A percentile compares a stretch with the other conserved stretches of the same genome.
These are phyloP conservation scores for Ctenopoma multispine DNA, from an alignment of 2,797 vertebrate species.

Conservation along the genomic window DNA sequence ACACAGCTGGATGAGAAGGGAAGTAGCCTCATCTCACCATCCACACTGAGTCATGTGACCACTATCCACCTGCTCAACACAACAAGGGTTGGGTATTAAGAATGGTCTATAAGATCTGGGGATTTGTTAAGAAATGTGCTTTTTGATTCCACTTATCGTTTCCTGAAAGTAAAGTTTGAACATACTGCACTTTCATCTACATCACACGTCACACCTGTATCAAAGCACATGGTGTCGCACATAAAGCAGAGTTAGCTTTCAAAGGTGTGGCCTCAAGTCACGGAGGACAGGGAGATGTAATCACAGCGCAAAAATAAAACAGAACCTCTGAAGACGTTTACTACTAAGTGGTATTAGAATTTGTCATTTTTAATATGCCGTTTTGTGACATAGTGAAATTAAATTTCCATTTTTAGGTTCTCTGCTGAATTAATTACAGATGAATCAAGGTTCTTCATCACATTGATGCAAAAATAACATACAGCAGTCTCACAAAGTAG, in stretches of 20 bases:
- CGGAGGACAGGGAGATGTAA: constrained; percentile 13
- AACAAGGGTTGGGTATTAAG: constrained; percentile 51
- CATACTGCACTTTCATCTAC: constrained; percentile 26
- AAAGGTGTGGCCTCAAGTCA: constrained; percentile 12
- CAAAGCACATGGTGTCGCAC: constrained; percentile 19
- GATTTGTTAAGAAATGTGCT: constrained; percentile 48
- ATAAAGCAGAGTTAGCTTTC: constrained; percentile 14
- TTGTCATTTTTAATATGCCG: constrained; percentile 17
- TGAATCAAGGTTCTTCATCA: constrained; percentile 48
- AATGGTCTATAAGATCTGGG: constrained; percentile 10
- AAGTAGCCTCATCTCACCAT: constrained; percentile 32
- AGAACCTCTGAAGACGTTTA: constrained; percentile 9
- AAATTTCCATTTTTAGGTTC: constrained; percentile 15
- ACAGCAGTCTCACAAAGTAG: neutral
- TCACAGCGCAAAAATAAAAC: constrained; percentile 14
- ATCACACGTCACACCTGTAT: constrained; percentile 1
- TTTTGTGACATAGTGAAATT: constrained; percentile 11
- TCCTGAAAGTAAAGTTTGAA: constrained; percentile 55
- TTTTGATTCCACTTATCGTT: constrained; percentile 59
- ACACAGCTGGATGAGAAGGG: constrained; percentile 42
- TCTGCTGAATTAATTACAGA: neutral
- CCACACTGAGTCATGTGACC: constrained; percentile 64
- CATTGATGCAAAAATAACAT: constrained; percentile 6
- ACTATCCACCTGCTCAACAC: constrained; percentile 47
- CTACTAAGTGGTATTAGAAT: neutral